Base-by-base conservation (phyloP, 2,113 vertebrate species). In the Gnathochromis pfefferi region DNA sequence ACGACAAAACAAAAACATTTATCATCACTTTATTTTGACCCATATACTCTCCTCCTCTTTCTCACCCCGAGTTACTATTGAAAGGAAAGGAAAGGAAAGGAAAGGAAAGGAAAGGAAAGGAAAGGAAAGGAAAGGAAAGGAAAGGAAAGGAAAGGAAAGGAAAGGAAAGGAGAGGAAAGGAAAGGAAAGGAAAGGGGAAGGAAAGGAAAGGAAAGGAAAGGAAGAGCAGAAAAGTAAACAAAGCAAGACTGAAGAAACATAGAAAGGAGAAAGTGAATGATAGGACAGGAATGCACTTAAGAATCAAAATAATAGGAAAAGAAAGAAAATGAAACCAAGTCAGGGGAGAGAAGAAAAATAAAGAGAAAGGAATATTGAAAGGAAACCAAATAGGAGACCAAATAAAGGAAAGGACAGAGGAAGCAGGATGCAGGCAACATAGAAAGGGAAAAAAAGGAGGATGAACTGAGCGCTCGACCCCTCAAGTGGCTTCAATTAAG, bases 401-500 rank as follows among this genome's bases (percentile, higher is more conserved):
- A 84, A 65, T 5, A 42, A 58, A 73, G 7, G 26, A 16, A 14
- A 79, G 68, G 38, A 73, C 38, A 23, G 31, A 28, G 5, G 5
- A 6, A 60, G 51, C 73, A 45, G 81, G 79, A 85, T 14, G 53
- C 81, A 85, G 90, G 60, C 54, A 54, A 55, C 10, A 54, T 80
- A 26, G 28, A 57, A 55, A 33, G 7, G 53, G 19, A 3, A 40
- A 23, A 21, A 54, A 45, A 33, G 47, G 78, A 55, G 13, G 78
- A 26, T 17, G 54, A 58, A n/a, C 5, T 70, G 88, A 80, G 88
- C 47, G 65, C 8, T 57, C 6, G 89, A 92, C 93, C 90, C 93
- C 92, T 93, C 89, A 21, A 90, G 87, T 94, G 93, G 91, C 82
- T 94, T 91, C 82, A 92, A 92, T 94, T 92, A 89, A 79, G 88